Percentiles rank a stretch among this genome's conserved stretches.
phyloP scores from a whole-genome alignment of 2,113 vertebrate species.

The Thunnus maccoyii region DNA sequence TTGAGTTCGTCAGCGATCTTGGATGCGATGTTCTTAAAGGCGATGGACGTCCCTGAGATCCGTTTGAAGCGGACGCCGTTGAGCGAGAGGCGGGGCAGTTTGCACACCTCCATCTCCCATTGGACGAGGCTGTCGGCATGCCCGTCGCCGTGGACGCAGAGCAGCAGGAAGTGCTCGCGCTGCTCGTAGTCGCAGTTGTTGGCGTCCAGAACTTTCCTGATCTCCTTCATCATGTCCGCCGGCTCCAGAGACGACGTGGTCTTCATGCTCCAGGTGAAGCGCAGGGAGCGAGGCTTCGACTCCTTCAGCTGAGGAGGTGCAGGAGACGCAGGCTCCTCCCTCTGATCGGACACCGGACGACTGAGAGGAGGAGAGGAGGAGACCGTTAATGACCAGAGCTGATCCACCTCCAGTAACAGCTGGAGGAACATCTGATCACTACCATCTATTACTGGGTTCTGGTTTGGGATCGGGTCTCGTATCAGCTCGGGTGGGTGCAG shows the following conservation, averaged over 20 bases:
- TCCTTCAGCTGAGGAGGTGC: conserved; percentile 66
- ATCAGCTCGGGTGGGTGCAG: too few species aligned
- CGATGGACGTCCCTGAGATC: conserved; percentile 94
- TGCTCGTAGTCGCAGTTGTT: conserved; percentile 96
- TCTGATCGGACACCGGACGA: too few species aligned
- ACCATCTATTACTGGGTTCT: too few species aligned
- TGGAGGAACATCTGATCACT: too few species aligned
- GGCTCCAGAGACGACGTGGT: conserved; percentile 96
- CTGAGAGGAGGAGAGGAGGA: too few species aligned
- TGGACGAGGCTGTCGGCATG: conserved; percentile 92
- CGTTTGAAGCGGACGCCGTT: conserved; percentile 95
- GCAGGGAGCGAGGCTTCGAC: conserved; percentile 91
- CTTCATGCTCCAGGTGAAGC: conserved; percentile 98
- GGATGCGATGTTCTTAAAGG: conserved; percentile 96
- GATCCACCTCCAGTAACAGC: too few species aligned
- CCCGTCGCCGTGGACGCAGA: conserved; percentile 93
- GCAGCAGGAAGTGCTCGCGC: conserved; percentile 93
- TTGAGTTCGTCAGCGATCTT: conserved; percentile 96
- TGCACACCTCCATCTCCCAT: conserved; percentile 97
- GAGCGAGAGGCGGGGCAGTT: conserved; percentile 92
- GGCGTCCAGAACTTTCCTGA: conserved; percentile 93
- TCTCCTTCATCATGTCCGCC: conserved; percentile 94
- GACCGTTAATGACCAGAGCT: too few species aligned
- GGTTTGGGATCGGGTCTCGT: too few species aligned
- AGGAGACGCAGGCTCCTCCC: too few species aligned